A percentile compares a stretch with the other conserved stretches of the same genome.
Conservation (phyloP, 2,888 invertebrate genomes). For the Phalangium opilio region DNA sequence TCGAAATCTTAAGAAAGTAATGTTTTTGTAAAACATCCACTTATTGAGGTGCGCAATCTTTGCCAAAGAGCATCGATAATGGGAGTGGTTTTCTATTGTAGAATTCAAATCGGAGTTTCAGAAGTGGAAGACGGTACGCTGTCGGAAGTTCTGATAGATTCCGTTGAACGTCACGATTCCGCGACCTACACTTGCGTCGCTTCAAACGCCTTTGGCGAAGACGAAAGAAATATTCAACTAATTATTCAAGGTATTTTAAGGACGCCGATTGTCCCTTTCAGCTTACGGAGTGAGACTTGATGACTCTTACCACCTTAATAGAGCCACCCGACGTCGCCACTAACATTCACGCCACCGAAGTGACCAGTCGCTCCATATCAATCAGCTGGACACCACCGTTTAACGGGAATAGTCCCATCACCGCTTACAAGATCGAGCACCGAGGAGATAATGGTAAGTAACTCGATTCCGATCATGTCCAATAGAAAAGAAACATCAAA, state of each 20-base stretch:
- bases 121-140: constrained; percentile 61
- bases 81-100: too few species aligned
- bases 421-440: constrained; percentile 18
- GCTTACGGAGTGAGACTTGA: background rate
- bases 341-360: constrained; percentile 17
- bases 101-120: too few species aligned
- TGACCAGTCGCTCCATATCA: constrained; percentile 14
- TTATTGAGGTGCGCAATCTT: too few species aligned
- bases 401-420: constrained; percentile 19
- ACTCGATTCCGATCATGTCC: too few species aligned
- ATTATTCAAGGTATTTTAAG: constrained; percentile 84
- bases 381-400: constrained; percentile 19
- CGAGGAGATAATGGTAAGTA: constrained; percentile 11
- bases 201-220: constrained; percentile 82
- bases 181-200: constrained; percentile 82
- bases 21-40: too few species aligned
- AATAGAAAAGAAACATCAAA: too few species aligned
- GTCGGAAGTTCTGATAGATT: constrained; percentile 73
- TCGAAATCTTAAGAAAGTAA: too few species aligned
- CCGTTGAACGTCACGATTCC: constrained; percentile 73
- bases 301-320: constrained; percentile 4
- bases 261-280: too few species aligned
- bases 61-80: too few species aligned
- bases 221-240: constrained; percentile 88
- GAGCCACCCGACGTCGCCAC: constrained; percentile 20